Base-by-base conservation (phyloP, 1,140 invertebrate genomes). In the Penaeus indicus region DNA sequence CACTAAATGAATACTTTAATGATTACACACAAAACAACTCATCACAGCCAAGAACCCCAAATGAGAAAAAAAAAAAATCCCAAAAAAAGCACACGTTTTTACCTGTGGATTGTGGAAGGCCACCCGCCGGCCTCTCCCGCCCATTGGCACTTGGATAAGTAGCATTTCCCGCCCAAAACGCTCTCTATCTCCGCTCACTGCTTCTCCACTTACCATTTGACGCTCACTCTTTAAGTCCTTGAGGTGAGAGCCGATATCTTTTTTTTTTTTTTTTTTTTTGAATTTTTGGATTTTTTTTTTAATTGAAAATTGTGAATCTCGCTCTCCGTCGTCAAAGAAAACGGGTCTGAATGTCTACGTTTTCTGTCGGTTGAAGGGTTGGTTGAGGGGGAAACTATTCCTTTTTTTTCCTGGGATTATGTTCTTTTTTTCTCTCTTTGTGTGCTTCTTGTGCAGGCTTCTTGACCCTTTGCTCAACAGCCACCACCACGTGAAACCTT, bases 81-180 rank as follows among this genome's bases (percentile, higher is more conserved):
- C n/a, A 72, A 5, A 5, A 25, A 72, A 25, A 72, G 1, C 13
- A 75, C 25, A 75, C 18, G 22, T 18, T 67, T 42, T 61, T 75
- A 75, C 72, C 67, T 82, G 79, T 61, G 86, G 79, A 60, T 60
- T 78, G 19, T 88, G 86, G 67, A 83, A 88, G 86, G 86, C 86
- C n/a, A 88, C 86, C 7, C 80, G 79, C 0, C 86, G 86, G 64
- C 79, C 86, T 79, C 69, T 88, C 32, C 86, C 86, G 42, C 86
- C 86, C 86, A 88, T 88, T 38, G 86, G 86, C 1, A 88, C 86
- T 83, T 88, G 86, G 8, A 88, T 88, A 19, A 88, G 79, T 16
- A 88, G 86, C 86, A 88, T 88, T 67, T 25, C 42, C 82, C 64
- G 27, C 64, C 63, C 78, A n/a, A 22, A 75, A 38, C 27, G 25